Evolutionary conservation across 2,888 invertebrate genomes (phyloP).

Genomic region (Zaprionus lineosus): DNA sequence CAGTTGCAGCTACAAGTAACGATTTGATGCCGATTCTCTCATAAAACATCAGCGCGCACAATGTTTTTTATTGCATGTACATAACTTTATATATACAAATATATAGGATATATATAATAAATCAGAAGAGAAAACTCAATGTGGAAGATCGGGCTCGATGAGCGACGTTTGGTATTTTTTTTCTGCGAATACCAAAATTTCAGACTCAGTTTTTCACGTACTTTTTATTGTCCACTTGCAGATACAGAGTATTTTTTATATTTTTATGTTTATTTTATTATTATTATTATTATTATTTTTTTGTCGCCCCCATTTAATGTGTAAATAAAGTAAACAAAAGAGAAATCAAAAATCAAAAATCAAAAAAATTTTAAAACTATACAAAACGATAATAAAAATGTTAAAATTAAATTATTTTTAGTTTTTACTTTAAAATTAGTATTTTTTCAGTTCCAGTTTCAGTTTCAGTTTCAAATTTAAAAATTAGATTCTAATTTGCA

Average conservation of each 20-base stretch:
- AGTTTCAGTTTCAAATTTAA: no score
- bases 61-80: constrained; percentile 14
- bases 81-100: constrained; percentile 6
- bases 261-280: constrained; percentile 21
- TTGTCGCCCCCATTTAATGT: constrained; percentile 46
- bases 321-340: constrained; percentile 52
- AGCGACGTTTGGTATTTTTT: constrained; percentile 41
- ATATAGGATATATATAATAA: constrained; percentile 7
- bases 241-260: constrained; percentile 28
- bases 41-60: background rate
- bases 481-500: no score
- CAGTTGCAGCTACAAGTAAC: background rate
- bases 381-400: background rate
- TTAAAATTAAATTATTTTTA: constrained; percentile 82
- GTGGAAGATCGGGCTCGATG: constrained; percentile 6
- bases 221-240: constrained; percentile 26
- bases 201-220: constrained; percentile 38
- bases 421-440: no score
- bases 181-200: constrained; percentile 40
- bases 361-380: constrained; percentile 30
- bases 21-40: constrained; percentile 13
- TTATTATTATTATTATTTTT: constrained; percentile 16
- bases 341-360: constrained; percentile 14
- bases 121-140: background rate
- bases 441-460: no score